Evolutionary conservation across 2,888 invertebrate genomes (phyloP).

Genomic region (Pollenia angustigena): DNA sequence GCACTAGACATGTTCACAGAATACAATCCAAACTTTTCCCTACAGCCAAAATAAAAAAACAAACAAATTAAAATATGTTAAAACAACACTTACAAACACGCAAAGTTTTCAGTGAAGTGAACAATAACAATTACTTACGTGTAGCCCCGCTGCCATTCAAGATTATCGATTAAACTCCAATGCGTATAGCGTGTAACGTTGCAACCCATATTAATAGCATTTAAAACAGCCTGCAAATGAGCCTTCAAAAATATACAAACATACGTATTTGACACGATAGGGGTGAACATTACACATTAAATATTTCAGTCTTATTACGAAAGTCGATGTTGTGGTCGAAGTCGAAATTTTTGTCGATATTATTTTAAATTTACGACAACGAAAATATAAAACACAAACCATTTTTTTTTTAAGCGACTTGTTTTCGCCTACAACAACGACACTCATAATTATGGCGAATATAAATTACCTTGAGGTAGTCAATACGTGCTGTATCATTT

Average conservation of each 20-base stretch:
- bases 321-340: no score
- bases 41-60: constrained; percentile 81
- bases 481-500: constrained; percentile 83
- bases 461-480: constrained; percentile 76
- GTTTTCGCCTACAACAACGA: no score
- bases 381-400: neutral
- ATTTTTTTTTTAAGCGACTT: no score
- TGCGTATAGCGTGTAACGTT: constrained; percentile 78
- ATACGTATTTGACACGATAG: neutral
- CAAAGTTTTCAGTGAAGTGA: constrained; percentile 11
- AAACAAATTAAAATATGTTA: constrained; percentile 61
- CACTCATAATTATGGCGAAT: neutral
- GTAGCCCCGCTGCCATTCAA: constrained; percentile 80
- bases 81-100: constrained; percentile 59
- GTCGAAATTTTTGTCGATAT: no score
- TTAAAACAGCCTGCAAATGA: constrained; percentile 78
- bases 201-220: constrained; percentile 78
- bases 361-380: no score
- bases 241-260: constrained; percentile 70
- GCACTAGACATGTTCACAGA: constrained; percentile 87
- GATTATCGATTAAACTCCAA: constrained; percentile 81
- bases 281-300: no score
- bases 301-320: no score
- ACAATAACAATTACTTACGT: constrained; percentile 76
- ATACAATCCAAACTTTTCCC: constrained; percentile 88